Evolutionary conservation across 2,888 invertebrate species (phyloP), one percentile per base, ranked within the genome.

Genomic region (Cancer borealis): DNA sequence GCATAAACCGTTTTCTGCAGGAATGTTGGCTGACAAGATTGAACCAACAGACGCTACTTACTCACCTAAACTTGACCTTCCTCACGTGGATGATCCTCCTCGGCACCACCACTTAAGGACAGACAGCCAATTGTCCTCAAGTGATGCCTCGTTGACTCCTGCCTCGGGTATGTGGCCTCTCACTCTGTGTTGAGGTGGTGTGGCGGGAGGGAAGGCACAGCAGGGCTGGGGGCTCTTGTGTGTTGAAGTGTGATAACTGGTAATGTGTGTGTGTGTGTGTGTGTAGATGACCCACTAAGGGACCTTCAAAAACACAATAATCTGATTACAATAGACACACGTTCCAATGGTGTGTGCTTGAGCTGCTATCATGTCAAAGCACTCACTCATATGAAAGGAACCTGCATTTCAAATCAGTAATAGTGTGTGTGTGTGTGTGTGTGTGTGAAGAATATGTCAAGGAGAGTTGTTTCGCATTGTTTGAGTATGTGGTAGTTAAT

Each of bases 121-220:
- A 39, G 84, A 30, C 84, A 84, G 84, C 84, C 84, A 84, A 39
- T 84, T 84, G 84, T 84, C 84, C 84, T 39, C 39, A 84, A 84
- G 84, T 84, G 84, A 84, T 2, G 84, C 84, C 39, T 84, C 84
- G 3, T 39, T 39, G 3, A 26, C 30, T 39, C 39, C 84, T 3
- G 30, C 39, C 39, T 84, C 84, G 8, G 84, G 84, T 84, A 39
- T 39, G 84, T 84, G 39, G 10, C 10, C 26, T 3, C 10, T 79
- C 73, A 79, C 26, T 79, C 73, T 79, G 73, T n/a, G 6, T 79
- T 79, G 26, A 26, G 73, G 26, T 30, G 6, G 3, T 1, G 0
- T 14, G 60, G 60, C 4, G 17, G 17, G 60, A 60, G 60, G 60
- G 21, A 60, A 10, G 17, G 60, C 3, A 12, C 2, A 3, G 14